Base-by-base conservation (phyloP, 2,888 invertebrate species). In the Amphipoea oculea region DNA sequence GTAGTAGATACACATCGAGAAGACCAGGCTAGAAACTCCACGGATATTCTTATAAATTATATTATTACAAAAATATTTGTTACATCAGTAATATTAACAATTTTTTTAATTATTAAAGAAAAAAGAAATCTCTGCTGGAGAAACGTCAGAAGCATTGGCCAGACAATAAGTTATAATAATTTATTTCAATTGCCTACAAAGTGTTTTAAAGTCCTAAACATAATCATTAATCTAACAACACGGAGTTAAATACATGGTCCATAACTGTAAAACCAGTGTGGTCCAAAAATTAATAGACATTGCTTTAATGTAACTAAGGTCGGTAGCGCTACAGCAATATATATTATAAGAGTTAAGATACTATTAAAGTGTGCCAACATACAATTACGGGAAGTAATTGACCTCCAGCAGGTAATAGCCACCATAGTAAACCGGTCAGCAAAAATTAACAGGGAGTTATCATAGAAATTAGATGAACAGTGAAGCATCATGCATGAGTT, bases 161-260 rank as follows among this genome's bases (percentile, higher is more conserved):
- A 65, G 17, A 1, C 23, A 78, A 4, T 23, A 36, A 45, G 7
- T 17, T 36, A n/a, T 42, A 20, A 29, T 40, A 2, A 45, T 78
- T 71, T 63, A 72, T 40, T 72, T 48, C 72, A 79, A 75, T 68
- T 79, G 67, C 51, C 67, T 80, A 80, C 54, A 67, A 75, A 62
- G n/a, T 48, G 51, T 67, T 67, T 54, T 17, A 29, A 29, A 29
- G 20, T n/a, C 1, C n/a, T 11, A 81, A 67, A 67, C 67, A 54
- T 74, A 81, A 36, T 80, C 14, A 75, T 81, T 62, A 81, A 74
- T 40, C 57, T 67, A 67, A 75, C 40, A 75, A 74, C 23, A 68
- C 17, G 40, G 12, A 29, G 0, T 40, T 80, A 67, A 67, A 57
- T 45, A 40, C 4, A 73, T 14, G n/a, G 12, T 68, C 62, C 9